phyloP scores from a whole-genome alignment of 2,888 invertebrate species.

The Chromoteleia sp. region DNA sequence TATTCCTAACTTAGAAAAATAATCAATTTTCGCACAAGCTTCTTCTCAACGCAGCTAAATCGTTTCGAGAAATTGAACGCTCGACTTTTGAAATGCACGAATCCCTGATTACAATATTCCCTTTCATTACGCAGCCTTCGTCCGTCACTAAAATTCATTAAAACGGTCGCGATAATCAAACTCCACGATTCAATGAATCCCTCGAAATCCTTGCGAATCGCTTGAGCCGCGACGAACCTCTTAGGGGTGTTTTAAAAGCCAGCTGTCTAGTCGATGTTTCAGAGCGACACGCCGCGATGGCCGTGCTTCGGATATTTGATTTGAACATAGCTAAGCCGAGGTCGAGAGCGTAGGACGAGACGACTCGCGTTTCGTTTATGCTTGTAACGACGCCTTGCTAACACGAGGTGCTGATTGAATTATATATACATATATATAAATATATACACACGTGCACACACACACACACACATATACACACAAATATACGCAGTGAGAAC shows the following conservation, averaged over 20 bases:
- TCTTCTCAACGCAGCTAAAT: too few relatives aligned
- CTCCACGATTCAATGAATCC: constrained; percentile 1
- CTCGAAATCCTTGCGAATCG: constrained; percentile 50
- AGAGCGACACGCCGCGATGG: constrained; percentile 42
- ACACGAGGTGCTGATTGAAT: constrained; percentile 26
- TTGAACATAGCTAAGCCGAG: constrained; percentile 29
- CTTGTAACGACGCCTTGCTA: constrained; percentile 17
- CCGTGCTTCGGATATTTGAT: constrained; percentile 40
- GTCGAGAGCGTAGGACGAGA: constrained; percentile 16
- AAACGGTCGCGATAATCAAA: constrained; percentile 24
- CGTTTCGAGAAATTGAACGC: too few relatives aligned
- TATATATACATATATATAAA: background rate
- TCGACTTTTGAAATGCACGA: background rate
- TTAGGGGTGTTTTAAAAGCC: constrained; percentile 25
- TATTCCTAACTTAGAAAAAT: too few relatives aligned
- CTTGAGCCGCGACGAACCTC: constrained; percentile 10
- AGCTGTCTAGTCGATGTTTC: constrained; percentile 34
- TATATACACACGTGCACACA: background rate
- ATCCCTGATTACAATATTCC: background rate
- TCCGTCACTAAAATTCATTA: constrained; percentile 14
- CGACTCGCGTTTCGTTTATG: constrained; percentile 36
- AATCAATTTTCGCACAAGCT: too few relatives aligned
- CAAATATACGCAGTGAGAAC: background rate
- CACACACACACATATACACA: background rate
- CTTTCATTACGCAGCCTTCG: background rate